Conservation (phyloP, 2,797 vertebrate genomes). For the Thripadectes ignobilis region DNA sequence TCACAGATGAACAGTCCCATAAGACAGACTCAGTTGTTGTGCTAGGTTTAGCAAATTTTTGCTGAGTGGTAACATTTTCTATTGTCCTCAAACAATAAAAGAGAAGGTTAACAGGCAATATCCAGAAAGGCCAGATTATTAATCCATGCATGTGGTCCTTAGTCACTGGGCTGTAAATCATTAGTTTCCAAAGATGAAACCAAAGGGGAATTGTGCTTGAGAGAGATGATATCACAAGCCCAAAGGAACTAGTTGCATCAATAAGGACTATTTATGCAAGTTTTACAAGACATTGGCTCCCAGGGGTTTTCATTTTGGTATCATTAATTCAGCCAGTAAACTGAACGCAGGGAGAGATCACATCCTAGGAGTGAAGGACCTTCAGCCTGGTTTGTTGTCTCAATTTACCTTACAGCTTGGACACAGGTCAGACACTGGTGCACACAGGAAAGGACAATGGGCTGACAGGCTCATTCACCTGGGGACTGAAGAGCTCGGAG, state of each 20-base stretch:
- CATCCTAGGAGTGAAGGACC: not conserved
- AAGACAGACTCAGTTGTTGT: not conserved
- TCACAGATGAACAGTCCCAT: not conserved
- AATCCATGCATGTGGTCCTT: constrained; percentile 56
- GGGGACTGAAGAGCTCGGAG: not conserved
- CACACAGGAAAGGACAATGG: not conserved
- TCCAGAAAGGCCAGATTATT: constrained; percentile 11
- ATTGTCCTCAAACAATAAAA: constrained; percentile 50
- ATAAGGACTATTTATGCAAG: constrained; percentile 30
- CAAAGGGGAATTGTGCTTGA: constrained; percentile 39
- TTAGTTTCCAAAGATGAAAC: constrained; percentile 53
- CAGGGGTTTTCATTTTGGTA: not conserved
- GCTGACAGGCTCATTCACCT: not conserved
- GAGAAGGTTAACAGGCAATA: constrained; percentile 54
- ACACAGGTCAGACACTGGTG: not conserved
- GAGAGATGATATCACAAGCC: constrained; percentile 42
- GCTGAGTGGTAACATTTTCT: constrained; percentile 38
- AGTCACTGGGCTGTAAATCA: constrained; percentile 55
- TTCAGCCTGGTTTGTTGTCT: not conserved
- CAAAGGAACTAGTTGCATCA: constrained; percentile 37
- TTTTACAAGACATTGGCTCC: constrained; percentile 36
- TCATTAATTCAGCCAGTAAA: not conserved
- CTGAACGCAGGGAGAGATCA: not conserved
- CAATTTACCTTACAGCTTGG: not conserved
- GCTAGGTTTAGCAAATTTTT: constrained; percentile 21